Base-by-base conservation (phyloP, 2,797 vertebrate genomes). In the Bufotes viridis region DNA sequence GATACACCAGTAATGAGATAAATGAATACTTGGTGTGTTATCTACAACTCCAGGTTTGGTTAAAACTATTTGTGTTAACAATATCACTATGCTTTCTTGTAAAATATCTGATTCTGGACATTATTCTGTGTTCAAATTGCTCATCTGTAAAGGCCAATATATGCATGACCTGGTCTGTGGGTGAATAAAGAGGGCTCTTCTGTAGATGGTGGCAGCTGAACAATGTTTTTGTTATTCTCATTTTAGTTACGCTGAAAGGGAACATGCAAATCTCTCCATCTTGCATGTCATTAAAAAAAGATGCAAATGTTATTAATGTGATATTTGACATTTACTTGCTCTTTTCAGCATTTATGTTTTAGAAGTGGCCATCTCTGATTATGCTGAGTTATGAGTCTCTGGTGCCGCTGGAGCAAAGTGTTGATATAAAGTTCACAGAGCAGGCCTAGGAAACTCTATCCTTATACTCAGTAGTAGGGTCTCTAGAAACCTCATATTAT, bases 311-410 rank as follows among this genome's bases (percentile, higher is more conserved):
- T 85, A 78, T 84, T 78, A 80, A 84, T 80, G 57, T 84, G 65
- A 74, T 67, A 84, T 84, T 80, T 88, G 87, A 83, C 87, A 88
- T 88, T 88, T 88, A 82, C 78, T 88, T 84, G 82, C 75, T 84
- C 76, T 88, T 80, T 88, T 74, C 63, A 70, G 63, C 74, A 84
- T 78, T 49, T 78, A 70, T 55, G 18, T 69, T 67, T 72, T 26
- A 17, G 63, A 34, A 58, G 57, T 34, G 65, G 61, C 58, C 63
- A 7, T 49, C 11, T 70, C 24, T 24, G 57, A 79, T 70, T 78
- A 51, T 88, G 22, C 11, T 88, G 81, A 78, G 81, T 79, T 83
- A 84, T 88, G 74, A 17, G 51, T 29, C 74, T 49, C 72, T 84
- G 29, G 49, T 78, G 49, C 34, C 24, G 63, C 61, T 17, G 49